Conservation (phyloP, 2,797 vertebrate species). For the Megaceryle alcyon region DNA sequence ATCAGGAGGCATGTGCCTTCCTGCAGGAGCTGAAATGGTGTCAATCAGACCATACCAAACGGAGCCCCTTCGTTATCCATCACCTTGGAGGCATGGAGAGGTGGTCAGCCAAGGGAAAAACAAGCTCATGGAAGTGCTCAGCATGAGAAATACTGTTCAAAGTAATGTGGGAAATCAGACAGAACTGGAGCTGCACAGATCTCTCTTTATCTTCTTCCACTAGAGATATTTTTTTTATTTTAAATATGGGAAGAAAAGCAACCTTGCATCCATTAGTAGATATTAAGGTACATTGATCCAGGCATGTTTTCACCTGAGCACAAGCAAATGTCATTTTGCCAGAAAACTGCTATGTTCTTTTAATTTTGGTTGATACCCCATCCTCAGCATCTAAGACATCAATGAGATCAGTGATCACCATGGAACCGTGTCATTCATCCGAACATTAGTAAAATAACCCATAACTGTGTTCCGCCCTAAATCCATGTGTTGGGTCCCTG, state of each 20-base stretch:
- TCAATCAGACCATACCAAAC: not conserved
- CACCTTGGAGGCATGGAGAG: not conserved
- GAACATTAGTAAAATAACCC: not conserved
- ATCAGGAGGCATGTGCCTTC: not conserved
- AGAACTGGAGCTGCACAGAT: no score
- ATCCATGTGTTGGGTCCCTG: not conserved
- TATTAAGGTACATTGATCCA: not conserved
- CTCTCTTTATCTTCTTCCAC: not conserved
- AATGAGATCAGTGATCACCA: not conserved
- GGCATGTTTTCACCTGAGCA: not conserved
- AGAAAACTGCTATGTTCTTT: not conserved
- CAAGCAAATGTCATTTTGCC: not conserved
- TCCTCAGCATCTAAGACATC: not conserved
- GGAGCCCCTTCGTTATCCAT: not conserved
- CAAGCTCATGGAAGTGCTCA: not conserved
- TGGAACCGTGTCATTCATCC: not conserved
- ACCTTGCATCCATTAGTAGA: not conserved
- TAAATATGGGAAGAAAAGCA: not conserved
- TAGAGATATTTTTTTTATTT: not conserved
- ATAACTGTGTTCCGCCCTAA: not conserved
- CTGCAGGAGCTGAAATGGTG: not conserved
- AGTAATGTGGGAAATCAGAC: not conserved
- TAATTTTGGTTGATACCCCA: not conserved
- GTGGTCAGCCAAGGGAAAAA: not conserved
- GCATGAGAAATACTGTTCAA: not conserved